Evolutionary conservation across 2,797 vertebrate species (phyloP).

Genomic region (Euthynnus affinis): DNA sequence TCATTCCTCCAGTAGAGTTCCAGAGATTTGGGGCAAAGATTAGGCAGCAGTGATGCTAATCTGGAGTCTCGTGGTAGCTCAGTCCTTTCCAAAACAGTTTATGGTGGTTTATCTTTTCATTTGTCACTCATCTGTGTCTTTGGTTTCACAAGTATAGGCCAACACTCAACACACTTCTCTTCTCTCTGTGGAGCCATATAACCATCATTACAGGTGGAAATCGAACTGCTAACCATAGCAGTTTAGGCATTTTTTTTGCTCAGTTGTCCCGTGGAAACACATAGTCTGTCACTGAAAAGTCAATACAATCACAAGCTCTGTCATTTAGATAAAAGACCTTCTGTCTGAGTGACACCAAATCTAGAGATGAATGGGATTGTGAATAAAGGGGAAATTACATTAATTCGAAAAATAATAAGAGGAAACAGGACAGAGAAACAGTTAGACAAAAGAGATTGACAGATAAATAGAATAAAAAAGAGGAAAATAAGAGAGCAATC

Average conservation of each 20-base stretch:
- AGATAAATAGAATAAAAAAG: conserved; percentile 52
- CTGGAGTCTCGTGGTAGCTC: neutral
- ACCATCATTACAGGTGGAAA: conserved; percentile 25
- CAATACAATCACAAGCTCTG: conserved; percentile 53
- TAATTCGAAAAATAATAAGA: conserved; percentile 57
- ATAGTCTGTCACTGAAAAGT: conserved; percentile 54
- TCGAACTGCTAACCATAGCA: conserved; percentile 8
- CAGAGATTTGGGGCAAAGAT: too few species aligned
- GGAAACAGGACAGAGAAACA: conserved; percentile 50
- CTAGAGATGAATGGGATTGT: conserved; percentile 55
- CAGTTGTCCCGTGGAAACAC: conserved; percentile 40
- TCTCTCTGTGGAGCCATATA: conserved; percentile 12
- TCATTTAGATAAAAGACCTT: conserved; percentile 62
- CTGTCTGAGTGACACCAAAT: conserved; percentile 65
- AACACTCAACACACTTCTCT: neutral
- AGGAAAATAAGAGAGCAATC: conserved; percentile 48
- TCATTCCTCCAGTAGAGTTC: neutral
- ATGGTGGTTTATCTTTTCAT: neutral
- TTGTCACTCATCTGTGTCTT: neutral
- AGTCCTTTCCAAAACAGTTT: neutral
- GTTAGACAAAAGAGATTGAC: conserved; percentile 54
- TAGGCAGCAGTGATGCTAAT: too few species aligned
- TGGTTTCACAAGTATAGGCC: conserved; percentile 44
- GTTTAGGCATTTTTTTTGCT: conserved; percentile 5
- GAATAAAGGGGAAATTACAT: conserved; percentile 63